Base-by-base conservation (phyloP, 2,113 vertebrate species). In the Excalfactoria chinensis region DNA sequence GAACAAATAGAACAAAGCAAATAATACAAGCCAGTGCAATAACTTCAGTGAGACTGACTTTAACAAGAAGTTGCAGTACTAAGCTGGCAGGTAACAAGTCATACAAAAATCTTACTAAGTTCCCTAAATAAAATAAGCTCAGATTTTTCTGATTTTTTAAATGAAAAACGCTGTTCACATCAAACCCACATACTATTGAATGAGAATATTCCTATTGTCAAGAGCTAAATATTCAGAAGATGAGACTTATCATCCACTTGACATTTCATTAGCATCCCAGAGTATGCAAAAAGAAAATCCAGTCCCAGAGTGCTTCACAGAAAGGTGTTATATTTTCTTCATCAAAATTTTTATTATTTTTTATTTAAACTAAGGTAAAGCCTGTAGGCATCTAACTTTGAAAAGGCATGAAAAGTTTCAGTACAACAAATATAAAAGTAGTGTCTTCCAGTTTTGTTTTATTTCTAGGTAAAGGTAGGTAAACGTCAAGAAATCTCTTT, bases 401-500 rank as follows among this genome's bases (percentile, higher is more conserved):
- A 87, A 87, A 82, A 92, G 93, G 83, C 73, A 44, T 17, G 60
- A 37, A 48, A 90, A 93, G 72, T 91, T 95, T 92, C 86, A 78
- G 64, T 48, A 72, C 67, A 86, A 62, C 70, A 88, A 88, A 96
- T 69, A 93, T 95, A 89, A 94, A 96, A 95, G 89, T 79, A 63
- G 17, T 75, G 76, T 82, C 94, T 96, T 95, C 92, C 88, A 81
- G 69, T 84, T 93, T 69, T 90, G 75, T 68, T 72, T 87, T 89
- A 53, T 73, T 79, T 58, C 89, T 88, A 85, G 74, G 79, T 89
- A 71, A 74, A 79, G 72, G 85, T 83, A 94, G 76, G 64, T 76
- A 95, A 93, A 93, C 82, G 69, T 96, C 92, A 96, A 91, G 70
- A 92, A 88, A 88, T 68, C 37, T 76, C 92, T 96, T 96, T 94